These are phyloP conservation scores for Liodrosophila aerea DNA, from an alignment of 2,888 invertebrate species.

Conservation along the genomic window DNA sequence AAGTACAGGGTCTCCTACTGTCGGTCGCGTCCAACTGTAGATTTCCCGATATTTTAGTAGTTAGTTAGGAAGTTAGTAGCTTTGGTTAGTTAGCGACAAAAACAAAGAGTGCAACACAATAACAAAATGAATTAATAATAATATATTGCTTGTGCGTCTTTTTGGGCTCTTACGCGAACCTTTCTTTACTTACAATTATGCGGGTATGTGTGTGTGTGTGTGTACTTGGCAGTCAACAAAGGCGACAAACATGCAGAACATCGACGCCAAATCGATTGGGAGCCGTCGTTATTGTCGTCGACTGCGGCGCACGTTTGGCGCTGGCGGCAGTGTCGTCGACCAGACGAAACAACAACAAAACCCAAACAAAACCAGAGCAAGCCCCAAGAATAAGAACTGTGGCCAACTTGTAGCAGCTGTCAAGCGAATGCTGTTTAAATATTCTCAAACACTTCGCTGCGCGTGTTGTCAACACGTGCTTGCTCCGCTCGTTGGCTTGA, in stretches of 20 bases:
- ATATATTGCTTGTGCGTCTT: slow-evolving; percentile 53
- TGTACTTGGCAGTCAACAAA: slow-evolving; percentile 55
- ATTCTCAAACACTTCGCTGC: neutral
- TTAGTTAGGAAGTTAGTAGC: slow-evolving; percentile 18
- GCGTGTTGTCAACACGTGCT: slow-evolving; percentile 7
- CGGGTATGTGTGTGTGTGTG: slow-evolving; percentile 23
- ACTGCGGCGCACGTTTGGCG: slow-evolving; percentile 61
- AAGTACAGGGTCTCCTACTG: too few relatives aligned
- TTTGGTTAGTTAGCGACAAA: slow-evolving; percentile 8
- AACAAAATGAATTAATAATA: slow-evolving; percentile 69
- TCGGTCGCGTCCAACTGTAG: too few relatives aligned
- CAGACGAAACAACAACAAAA: slow-evolving; percentile 58
- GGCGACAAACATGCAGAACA: slow-evolving; percentile 37
- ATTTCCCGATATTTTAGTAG: too few relatives aligned
- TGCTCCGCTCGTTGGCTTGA: neutral
- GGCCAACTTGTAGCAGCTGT: slow-evolving; percentile 21
- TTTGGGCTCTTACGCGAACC: slow-evolving; percentile 37
- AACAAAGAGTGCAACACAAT: slow-evolving; percentile 56
- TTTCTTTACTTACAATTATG: slow-evolving; percentile 44
- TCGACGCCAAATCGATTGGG: slow-evolving; percentile 57
- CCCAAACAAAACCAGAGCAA: slow-evolving; percentile 8
- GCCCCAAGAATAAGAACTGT: slow-evolving; percentile 22
- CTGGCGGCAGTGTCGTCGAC: slow-evolving; percentile 61
- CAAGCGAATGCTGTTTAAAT: slow-evolving; percentile 12
- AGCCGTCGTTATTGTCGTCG: slow-evolving; percentile 50